A percentile compares a stretch with the other conserved stretches of the same genome.
These are phyloP conservation scores for Aphelenchoides avenae DNA, from an alignment of 1,140 invertebrate genomes.

Conservation along the genomic window DNA sequence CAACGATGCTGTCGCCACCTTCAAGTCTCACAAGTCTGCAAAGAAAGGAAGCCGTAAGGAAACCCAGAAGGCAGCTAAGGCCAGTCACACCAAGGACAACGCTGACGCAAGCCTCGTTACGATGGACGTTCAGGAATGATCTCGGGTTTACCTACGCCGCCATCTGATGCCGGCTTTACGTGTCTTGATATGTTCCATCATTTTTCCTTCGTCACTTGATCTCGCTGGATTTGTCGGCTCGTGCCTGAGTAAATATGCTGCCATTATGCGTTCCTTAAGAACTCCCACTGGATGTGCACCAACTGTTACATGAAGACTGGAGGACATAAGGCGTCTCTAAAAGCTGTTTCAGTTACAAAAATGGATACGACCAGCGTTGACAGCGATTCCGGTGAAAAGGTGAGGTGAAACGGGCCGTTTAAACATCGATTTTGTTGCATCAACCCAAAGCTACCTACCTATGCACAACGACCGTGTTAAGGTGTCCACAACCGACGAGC, in stretches of 20 bases:
- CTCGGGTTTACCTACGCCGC: too few relatives aligned
- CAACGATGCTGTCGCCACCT: background rate
- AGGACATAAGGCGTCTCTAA: background rate
- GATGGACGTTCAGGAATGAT: too few relatives aligned
- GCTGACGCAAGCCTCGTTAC: too few relatives aligned
- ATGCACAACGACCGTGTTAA: constrained; percentile 4
- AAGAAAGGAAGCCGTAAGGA: too few relatives aligned
- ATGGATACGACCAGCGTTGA: constrained; percentile 27
- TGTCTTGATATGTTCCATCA: too few relatives aligned
- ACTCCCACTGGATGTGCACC: background rate
- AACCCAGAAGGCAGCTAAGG: too few relatives aligned
- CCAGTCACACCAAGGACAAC: too few relatives aligned
- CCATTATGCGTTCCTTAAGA: too few relatives aligned
- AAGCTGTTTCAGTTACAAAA: constrained; percentile 1
- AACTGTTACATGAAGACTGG: background rate
- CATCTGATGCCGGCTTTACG: too few relatives aligned
- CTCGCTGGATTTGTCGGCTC: background rate
- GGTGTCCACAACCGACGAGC: constrained; percentile 30
- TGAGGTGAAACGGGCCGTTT: constrained; percentile 5
- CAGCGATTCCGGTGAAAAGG: constrained; percentile 43
- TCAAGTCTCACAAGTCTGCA: background rate
- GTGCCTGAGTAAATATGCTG: too few relatives aligned
- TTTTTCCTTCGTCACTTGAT: constrained; percentile 6
- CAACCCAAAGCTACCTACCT: constrained; percentile 18
- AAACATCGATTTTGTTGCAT: constrained; percentile 1